Evolutionary conservation across 2,888 invertebrate genomes (phyloP), one percentile per base, ranked within the genome.

Genomic region (Sericinus montela): DNA sequence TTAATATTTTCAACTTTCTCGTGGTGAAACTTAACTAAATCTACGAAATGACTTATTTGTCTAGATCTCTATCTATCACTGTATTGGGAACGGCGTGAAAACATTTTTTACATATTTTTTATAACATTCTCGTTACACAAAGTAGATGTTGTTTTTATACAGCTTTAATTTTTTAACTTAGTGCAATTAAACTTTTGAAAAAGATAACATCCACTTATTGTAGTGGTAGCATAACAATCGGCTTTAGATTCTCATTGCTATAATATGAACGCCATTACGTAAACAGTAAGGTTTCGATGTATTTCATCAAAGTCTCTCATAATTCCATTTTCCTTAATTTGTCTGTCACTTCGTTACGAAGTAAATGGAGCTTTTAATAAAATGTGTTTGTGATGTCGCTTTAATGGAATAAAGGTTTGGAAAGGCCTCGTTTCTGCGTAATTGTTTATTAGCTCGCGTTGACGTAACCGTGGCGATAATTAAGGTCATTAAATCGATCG

Each of bases 331-430:
- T 56, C 52, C 45, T 53, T 34, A 55, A 57, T 54, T 59, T 54
- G 46, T 43, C 47, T 47, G 47, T 54, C 50, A 50, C 49, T 30
- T 4, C 54, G 48, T 45, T 52, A 41, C n/a, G 44, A 53, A 54
- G 36, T 54, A 51, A 56, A 60, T 55, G 55, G 58, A 52, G 53
- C 59, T 59, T 59, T 60, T 62, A 64, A 59, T 59, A 47, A n/a
- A 61, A 63, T 65, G 67, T 64, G 64, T 65, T 67, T 63, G 57
- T 49, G 45, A 56, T 37, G 43, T 44, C 38, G 52, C 51, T 41
- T 47, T 57, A 47, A 60, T 51, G 48, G 51, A 57, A 44, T 48
- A 47, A 57, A 54, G 54, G 45, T 44, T 55, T 39, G 32, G 38
- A 38, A 56, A 57, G 54, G 45, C 46, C 53, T 50, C 28, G 42